Base-by-base conservation (phyloP, 2,113 vertebrate genomes). In the Dolichallabes microphthalmus region DNA sequence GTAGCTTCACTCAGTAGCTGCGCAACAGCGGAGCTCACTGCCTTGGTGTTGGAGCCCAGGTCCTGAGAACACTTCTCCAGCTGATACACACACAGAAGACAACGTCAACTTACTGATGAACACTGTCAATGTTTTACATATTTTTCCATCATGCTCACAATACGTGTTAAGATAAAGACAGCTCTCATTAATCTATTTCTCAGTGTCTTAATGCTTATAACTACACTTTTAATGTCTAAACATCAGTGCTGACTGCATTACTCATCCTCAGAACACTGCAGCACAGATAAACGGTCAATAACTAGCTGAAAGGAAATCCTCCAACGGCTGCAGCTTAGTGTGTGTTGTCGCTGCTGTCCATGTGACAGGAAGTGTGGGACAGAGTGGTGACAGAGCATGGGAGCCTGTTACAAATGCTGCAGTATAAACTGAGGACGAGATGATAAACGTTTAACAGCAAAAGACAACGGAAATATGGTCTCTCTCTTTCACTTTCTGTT, bases 21-120 rank as follows among this genome's bases (percentile, higher is more conserved):
- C 82, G 98, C 98, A 0, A 99, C 97, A 83, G 97, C 95, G 0
- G 98, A 98, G 88, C 96, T 98, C 88, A 99, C 97, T 0, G 97
- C 97, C 91, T 99, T 99, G 17, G 97, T 98, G 92, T 96, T 97
- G 88, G 94, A 97, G 45, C 97, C 97, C 88, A 99, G 94, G 79
- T 99, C 98, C 91, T 99, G 97, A 15, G 96, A 94, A 87, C 96
- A 98, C 50, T 98, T 99, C 92, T 98, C 98, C 92, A 98, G 94
- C 98, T 99, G 90, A 1, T 6, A 75, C 19, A 63, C 50, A 87
- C 45, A 80, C 10, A 55, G 19, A 64, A 20, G 66, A 5, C n/a
- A 69, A 64, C 25, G 63, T 39, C 32, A 74, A 35, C 50, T 55
- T 39, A 30, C 58, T 27, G 30, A 35, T 64, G 39, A 63, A n/a